These are phyloP conservation scores for Macaria liturata DNA, from an alignment of 2,888 invertebrate genomes.

Conservation along the genomic window DNA sequence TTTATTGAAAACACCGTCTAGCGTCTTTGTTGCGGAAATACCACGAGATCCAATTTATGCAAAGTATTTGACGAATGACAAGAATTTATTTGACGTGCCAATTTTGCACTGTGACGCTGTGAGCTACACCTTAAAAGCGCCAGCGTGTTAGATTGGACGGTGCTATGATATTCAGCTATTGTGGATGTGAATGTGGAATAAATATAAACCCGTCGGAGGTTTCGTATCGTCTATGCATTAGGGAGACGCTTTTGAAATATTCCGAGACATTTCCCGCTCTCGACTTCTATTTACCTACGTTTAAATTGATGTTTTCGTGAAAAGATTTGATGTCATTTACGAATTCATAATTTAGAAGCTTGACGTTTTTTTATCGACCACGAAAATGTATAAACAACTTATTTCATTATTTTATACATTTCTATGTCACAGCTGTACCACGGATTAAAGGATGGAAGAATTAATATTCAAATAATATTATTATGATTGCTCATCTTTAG, in stretches of 20 bases:
- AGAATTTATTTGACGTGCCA: constrained; percentile 76
- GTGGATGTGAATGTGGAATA: constrained; percentile 35
- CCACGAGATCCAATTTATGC: constrained; percentile 74
- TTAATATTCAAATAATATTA: constrained; percentile 48
- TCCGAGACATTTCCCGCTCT: constrained; percentile 10
- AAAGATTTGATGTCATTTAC: constrained; percentile 1
- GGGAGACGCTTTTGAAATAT: constrained; percentile 22
- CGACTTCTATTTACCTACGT: background rate
- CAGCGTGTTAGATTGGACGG: constrained; percentile 50
- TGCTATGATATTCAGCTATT: constrained; percentile 47
- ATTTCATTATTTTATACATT: background rate
- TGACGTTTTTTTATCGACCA: no score
- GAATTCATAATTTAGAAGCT: background rate
- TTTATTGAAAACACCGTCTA: constrained; percentile 71
- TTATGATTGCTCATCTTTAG: constrained; percentile 53
- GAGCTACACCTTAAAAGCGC: constrained; percentile 55
- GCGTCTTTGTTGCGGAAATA: constrained; percentile 75
- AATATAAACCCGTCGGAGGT: constrained; percentile 20
- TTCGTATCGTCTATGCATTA: constrained; percentile 25
- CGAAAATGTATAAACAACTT: no score
- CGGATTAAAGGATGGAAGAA: constrained; percentile 18
- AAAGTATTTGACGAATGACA: constrained; percentile 78
- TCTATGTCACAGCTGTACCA: constrained; percentile 17
- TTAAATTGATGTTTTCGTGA: background rate
- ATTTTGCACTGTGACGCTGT: no score